Percentiles rank a stretch among this genome's conserved stretches.
These are phyloP conservation scores for Lasiurus borealis DNA, from an alignment of 2,113 vertebrate species.

Conservation along the genomic window DNA sequence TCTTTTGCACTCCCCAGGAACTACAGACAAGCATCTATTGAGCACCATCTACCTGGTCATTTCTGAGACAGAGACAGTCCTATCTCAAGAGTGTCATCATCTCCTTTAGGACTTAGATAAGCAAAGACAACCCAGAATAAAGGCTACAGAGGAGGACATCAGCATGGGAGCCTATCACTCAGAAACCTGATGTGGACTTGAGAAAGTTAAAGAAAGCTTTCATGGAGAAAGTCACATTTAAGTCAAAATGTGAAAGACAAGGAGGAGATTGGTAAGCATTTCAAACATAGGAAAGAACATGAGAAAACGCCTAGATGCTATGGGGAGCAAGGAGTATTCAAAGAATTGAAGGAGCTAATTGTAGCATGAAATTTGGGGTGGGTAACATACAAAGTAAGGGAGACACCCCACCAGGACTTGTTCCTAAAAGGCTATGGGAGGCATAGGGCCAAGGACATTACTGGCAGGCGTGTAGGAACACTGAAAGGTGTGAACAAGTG, in stretches of 20 bases:
- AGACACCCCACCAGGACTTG: neutral
- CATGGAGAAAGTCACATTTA: neutral
- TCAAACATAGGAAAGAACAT: neutral
- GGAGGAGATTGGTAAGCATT: neutral
- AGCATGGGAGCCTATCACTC: neutral
- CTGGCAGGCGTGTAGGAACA: neutral
- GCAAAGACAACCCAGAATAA: neutral
- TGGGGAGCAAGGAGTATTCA: neutral
- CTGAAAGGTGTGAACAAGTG: neutral
- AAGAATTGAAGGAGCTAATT: neutral
- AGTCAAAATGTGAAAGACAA: conserved; percentile 22
- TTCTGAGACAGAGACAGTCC: neutral
- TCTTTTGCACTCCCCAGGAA: neutral
- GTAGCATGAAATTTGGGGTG: neutral
- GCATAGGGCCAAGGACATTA: neutral
- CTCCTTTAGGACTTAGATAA: neutral
- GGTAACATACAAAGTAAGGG: neutral
- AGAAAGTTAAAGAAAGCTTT: neutral
- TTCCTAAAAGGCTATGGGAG: neutral
- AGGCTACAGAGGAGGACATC: neutral
- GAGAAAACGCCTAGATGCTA: neutral
- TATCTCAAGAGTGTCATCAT: neutral
- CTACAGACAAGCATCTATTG: neutral
- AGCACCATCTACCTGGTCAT: neutral
- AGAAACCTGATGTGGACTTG: neutral